Evolutionary conservation across 2,888 invertebrate species (phyloP).

Genomic region (Campaea margaritaria): DNA sequence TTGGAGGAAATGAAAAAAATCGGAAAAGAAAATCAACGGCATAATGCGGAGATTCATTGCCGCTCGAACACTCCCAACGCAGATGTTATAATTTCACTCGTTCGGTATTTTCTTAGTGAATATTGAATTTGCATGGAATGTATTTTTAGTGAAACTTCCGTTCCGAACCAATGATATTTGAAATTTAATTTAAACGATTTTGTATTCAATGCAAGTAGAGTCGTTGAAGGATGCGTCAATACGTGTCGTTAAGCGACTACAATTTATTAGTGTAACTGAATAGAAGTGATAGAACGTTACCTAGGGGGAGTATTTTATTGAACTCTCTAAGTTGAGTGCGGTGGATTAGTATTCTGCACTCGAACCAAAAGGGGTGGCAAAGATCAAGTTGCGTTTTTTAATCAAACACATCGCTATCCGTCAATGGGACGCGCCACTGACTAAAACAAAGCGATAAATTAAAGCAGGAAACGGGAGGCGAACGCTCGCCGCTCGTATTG

Average conservation of each 20-base stretch:
- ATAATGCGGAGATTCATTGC: slow-evolving; percentile 53
- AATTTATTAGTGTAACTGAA: slow-evolving; percentile 41
- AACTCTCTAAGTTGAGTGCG: slow-evolving; percentile 45
- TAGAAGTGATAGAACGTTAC: slow-evolving; percentile 44
- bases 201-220: slow-evolving; percentile 17
- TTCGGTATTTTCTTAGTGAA: slow-evolving; percentile 32
- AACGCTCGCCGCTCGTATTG: slow-evolving; percentile 81
- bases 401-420: slow-evolving; percentile 83
- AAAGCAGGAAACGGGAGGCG: slow-evolving; percentile 80
- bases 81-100: slow-evolving; percentile 59
- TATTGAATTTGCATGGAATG: slow-evolving; percentile 13
- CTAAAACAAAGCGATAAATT: slow-evolving; percentile 85
- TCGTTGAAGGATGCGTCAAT: slow-evolving; percentile 23
- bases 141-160: slow-evolving; percentile 11
- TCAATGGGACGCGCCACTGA: slow-evolving; percentile 81
- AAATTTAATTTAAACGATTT: slow-evolving; percentile 34
- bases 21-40: slow-evolving; percentile 51
- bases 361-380: slow-evolving; percentile 65
- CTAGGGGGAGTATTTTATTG: slow-evolving; percentile 50
- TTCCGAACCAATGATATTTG: slow-evolving; percentile 3
- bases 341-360: slow-evolving; percentile 57
- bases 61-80: slow-evolving; percentile 49
- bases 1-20: slow-evolving; percentile 61
- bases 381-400: slow-evolving; percentile 78
- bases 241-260: slow-evolving; percentile 32